These are phyloP conservation scores for Leptinotarsa peninsularis DNA, from an alignment of 2,888 invertebrate genomes.

Conservation along the genomic window DNA sequence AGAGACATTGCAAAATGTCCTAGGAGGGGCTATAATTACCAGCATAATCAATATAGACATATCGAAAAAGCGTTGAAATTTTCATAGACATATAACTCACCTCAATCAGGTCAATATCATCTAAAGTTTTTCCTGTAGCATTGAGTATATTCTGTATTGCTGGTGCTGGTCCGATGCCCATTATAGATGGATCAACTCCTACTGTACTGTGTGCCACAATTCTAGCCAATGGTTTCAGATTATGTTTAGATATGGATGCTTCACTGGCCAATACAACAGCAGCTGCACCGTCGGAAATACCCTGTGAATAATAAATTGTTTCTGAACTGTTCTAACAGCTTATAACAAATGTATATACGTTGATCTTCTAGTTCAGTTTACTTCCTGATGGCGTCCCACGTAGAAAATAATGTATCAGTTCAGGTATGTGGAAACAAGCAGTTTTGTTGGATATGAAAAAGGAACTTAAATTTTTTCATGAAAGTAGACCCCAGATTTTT, in stretches of 20 bases:
- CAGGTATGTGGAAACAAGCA: no score
- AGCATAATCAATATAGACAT: no score
- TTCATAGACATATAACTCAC: slow-evolving; percentile 66
- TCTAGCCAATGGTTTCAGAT: slow-evolving; percentile 89
- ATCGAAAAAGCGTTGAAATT: no score
- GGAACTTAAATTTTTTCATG: no score
- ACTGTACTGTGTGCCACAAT: slow-evolving; percentile 90
- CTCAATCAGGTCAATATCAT: slow-evolving; percentile 93
- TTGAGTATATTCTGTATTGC: slow-evolving; percentile 90
- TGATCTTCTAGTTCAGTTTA: no score
- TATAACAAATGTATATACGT: no score
- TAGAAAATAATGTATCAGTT: no score
- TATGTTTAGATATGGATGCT: slow-evolving; percentile 83
- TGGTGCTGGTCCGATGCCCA: slow-evolving; percentile 97
- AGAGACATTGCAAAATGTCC: no score
- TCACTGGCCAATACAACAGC: slow-evolving; percentile 92
- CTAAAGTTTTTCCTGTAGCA: slow-evolving; percentile 79
- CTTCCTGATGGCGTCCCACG: no score
- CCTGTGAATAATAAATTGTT: slow-evolving; percentile 70
- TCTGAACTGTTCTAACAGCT: not conserved
- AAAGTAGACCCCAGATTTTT: no score
- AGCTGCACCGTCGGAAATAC: slow-evolving; percentile 96
- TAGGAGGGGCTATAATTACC: no score
- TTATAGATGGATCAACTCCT: slow-evolving; percentile 96
- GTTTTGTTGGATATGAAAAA: no score